These are phyloP conservation scores for Drosophila infuscata DNA, from an alignment of 2,888 invertebrate genomes.

Conservation along the genomic window DNA sequence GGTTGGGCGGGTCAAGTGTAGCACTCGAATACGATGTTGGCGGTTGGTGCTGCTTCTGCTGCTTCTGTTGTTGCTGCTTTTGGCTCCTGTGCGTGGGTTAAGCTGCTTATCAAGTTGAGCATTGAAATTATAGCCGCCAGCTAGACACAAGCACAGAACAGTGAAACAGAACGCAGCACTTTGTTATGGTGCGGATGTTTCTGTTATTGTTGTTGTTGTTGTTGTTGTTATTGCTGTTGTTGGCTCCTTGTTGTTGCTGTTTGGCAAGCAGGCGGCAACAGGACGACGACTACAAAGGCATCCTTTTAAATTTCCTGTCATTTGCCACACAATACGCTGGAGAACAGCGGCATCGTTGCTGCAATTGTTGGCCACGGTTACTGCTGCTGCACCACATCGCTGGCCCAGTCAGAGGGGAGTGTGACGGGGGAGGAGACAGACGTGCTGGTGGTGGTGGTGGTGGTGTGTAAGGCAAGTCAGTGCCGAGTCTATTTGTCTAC, in stretches of 20 bases:
- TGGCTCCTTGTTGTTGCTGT: slow-evolving; percentile 32
- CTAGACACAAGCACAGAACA: slow-evolving; percentile 71
- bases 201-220: slow-evolving; percentile 39
- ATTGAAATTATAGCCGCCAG: slow-evolving; percentile 80
- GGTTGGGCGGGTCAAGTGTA: slow-evolving; percentile 57
- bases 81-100: slow-evolving; percentile 68
- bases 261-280: slow-evolving; percentile 46
- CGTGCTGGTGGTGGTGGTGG: neutral
- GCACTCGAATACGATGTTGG: slow-evolving; percentile 45
- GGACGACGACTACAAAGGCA: slow-evolving; percentile 77
- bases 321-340: slow-evolving; percentile 80
- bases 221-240: slow-evolving; percentile 28
- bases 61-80: slow-evolving; percentile 16
- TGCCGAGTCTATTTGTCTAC: slow-evolving; percentile 69
- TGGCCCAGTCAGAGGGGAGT: neutral
- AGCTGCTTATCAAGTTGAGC: slow-evolving; percentile 81
- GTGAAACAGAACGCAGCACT: slow-evolving; percentile 68
- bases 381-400: slow-evolving; percentile 35
- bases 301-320: slow-evolving; percentile 82
- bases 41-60: slow-evolving; percentile 29
- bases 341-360: slow-evolving; percentile 66
- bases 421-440: too few species aligned
- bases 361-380: slow-evolving; percentile 66
- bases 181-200: slow-evolving; percentile 67
- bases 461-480: slow-evolving; percentile 45